Conservation (phyloP, 2,113 vertebrate species). For the Microtus richardsoni region DNA sequence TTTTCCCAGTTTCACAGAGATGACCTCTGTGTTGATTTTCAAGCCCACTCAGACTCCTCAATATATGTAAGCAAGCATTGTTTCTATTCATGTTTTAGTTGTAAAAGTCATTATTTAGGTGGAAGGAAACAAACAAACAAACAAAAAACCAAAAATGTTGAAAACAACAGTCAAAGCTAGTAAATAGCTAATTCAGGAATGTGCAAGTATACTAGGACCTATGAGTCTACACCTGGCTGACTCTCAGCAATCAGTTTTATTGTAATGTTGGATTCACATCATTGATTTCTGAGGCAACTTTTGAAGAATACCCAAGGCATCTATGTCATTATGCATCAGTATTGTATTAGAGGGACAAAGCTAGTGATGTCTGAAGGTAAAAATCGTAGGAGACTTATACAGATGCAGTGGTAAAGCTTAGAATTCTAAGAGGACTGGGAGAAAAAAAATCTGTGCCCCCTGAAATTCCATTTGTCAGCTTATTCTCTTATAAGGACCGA, state of each 20-base stretch:
- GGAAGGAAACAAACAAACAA: background rate
- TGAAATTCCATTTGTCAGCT: background rate
- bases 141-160: background rate
- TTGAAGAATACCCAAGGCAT: conserved; percentile 35
- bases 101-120: background rate
- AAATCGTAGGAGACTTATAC: background rate
- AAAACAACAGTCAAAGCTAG: background rate
- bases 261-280: background rate
- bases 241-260: background rate
- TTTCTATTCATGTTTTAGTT: conserved; percentile 10
- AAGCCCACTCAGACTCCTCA: background rate
- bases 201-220: background rate
- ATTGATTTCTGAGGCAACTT: conserved; percentile 38
- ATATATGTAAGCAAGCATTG: conserved; percentile 7
- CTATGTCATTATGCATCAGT: background rate
- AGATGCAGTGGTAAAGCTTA: background rate
- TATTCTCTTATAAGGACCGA: background rate
- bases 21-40: conserved; percentile 33
- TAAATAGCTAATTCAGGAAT: background rate
- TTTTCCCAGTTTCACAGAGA: background rate
- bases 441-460: background rate
- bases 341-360: background rate
- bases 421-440: background rate
- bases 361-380: conserved; percentile 13
- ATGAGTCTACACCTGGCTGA: background rate